Evolutionary conservation across 2,113 vertebrate genomes (phyloP), one percentile per base, ranked within the genome.

Genomic region (Tragulus kanchil): DNA sequence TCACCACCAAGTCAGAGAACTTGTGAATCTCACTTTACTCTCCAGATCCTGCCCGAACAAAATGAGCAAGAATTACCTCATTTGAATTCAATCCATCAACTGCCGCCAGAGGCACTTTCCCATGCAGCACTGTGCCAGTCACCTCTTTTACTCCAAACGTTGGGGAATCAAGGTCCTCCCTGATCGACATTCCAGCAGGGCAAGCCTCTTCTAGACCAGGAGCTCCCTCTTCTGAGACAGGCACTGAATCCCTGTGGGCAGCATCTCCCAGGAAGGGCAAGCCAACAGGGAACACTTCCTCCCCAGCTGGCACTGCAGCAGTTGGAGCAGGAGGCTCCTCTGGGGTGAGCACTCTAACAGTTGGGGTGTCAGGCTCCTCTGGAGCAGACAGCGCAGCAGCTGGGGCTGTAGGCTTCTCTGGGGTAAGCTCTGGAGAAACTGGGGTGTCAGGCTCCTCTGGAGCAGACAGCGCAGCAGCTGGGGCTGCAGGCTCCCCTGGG

Each of bases 31-130:
- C 97, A 96, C 82, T 92, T 90, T 84, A 96, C 59, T 90, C 83
- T 89, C 92, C 69, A 95, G 61, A 52, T 81, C 4, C 85, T 91
- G 26, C 23, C 84, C 42, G 93, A 85, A 52, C 93, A 97, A 97
- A n/a, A 93, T 89, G 36, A 98, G 96, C 89, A 93, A 97, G 97
- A 98, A 98, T 98, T 99, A 99, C 99, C 99, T 99, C 98, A 95
- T 98, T 96, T 98, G 98, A 98, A 98, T 97, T 98, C 75, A 98
- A 98, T 98, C 97, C 98, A 96, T 97, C 98, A 92, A 89, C 62
- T 93, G 92, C 64, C 97, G 97, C 94, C 78, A 98, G 97, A 97
- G 98, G 94, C 97, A 97, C 96, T 97, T 98, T 98, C 82, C 91
- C 96, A 7, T 81, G 0, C 19, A 94, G 89, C 84, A 94, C 26